Evolutionary conservation across 1,140 invertebrate genomes (phyloP), one percentile per base, ranked within the genome.

Genomic region (Musca vetustissima): DNA sequence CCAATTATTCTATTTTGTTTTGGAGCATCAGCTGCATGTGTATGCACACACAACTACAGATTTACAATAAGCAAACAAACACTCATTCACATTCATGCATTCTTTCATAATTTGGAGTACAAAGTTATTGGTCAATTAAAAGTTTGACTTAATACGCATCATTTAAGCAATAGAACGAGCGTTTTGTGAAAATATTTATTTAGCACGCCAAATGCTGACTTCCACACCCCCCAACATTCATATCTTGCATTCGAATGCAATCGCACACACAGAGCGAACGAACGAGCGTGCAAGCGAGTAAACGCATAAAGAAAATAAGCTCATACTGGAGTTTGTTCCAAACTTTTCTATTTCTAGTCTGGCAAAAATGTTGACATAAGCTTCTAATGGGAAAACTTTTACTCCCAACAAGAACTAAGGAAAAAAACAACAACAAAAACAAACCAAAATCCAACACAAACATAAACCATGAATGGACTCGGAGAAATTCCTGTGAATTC

Each of bases 91-190:
- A 43, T 43, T 43, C 36, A 43, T 43, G 6, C 28, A 32, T 32
- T 32, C 36, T 9, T 6, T 36, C 28, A 61, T 19, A 43, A 43
- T 43, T 43, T 43, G n/a, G 36, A 43, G 57, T 28, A 43, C 19
- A 19, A 61, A 61, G 57, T 61, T 61, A 61, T 61, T 61, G 57
- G 57, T 61, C 32, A 61, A 61, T 61, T 61, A 61, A 61, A 61
- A 61, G 57, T 61, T 61, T 61, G 28, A 61, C 57, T 61, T 61
- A 36, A 36, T 36, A 61, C 28, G 57, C 57, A 25, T 61, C 57
- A 61, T 61, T 61, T 61, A 32, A 61, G 28, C 32, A 61, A 43
- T 11, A 36, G 36, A 4, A 2, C 36, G 36, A 61, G 57, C 57
- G 28, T 61, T 36, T 61, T 61, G n/a, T n/a, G 17, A 61, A 57